Conservation (phyloP, 2,797 vertebrate genomes). For the Mus spretus region DNA sequence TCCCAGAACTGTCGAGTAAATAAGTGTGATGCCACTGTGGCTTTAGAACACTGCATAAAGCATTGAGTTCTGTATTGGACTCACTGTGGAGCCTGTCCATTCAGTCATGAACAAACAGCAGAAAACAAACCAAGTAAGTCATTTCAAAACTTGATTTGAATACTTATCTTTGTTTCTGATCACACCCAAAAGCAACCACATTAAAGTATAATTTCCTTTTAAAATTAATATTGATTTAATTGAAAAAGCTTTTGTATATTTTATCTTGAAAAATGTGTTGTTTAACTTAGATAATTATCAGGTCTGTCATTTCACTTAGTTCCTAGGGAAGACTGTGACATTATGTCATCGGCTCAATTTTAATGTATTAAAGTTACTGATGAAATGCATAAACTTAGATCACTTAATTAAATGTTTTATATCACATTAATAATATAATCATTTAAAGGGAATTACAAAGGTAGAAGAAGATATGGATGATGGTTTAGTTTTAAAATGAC, state of each 20-base stretch:
- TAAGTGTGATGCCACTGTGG: not conserved
- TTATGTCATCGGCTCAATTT: not conserved
- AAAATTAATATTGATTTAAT: not conserved
- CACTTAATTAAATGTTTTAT: conserved; percentile 9
- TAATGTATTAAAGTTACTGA: not conserved
- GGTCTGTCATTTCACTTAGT: not conserved
- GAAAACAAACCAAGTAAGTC: not conserved
- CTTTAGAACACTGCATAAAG: not conserved
- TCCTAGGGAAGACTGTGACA: not conserved
- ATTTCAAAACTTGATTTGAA: not conserved
- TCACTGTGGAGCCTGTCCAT: accelerated
- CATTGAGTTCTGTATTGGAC: not conserved
- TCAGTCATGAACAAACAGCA: not conserved
- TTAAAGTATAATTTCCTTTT: conserved; percentile 2
- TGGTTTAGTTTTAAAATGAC: not conserved
- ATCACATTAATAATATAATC: not conserved
- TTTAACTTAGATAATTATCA: not conserved
- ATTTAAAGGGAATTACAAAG: not conserved
- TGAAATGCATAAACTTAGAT: conserved; percentile 27
- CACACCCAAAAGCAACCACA: not conserved
- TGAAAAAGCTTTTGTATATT: not conserved
- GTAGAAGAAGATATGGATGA: not conserved
- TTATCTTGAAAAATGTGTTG: not conserved
- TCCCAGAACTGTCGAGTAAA: not conserved
- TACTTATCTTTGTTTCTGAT: conserved; percentile 9